Base-by-base conservation (phyloP, 2,113 vertebrate species). In the Crotalus viridis region DNA sequence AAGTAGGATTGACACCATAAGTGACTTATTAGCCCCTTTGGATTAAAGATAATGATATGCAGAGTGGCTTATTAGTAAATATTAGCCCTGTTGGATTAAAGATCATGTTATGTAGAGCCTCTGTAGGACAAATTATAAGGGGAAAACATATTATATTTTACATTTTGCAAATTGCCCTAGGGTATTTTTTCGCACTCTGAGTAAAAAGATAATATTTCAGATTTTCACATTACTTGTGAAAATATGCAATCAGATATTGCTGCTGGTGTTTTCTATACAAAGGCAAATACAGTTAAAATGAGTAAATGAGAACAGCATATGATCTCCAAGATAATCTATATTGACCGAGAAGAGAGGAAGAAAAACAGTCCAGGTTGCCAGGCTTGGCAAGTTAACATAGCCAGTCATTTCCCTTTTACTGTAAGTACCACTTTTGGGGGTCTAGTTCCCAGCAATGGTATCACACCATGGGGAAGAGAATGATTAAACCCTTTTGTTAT, bases 401-500 rank as follows among this genome's bases (percentile, higher is more conserved):
- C 10, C 6, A 3, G 1, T 7, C 57, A 92, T 90, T 56, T 0
- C 17, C 69, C 69, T 0, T 2, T 86, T 95, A 57, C 61, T 87
- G 57, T 81, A 95, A 96, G 81, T 61, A 2, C 26, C 91, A 33
- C 48, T 56, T 90, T 85, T 88, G 43, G 91, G 17, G 46, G 2
- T 0, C 0, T 15, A 55, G 86, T 6, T 26, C 51, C 91, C 94
- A 93, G 89, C 95, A 96, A 93, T 94, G 2, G 89, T 87, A 89
- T 91, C 85, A n/a, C 0, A 69, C 6, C 33, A 24, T 1, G 8
- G 88, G 81, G 81, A 64, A 28, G 74, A 92, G 69, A 91, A 54
- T 59, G 88, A 94, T 95, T 93, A 90, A 95, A 93, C 96, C 57
- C 94, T 89, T 92, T 59, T 85, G 64, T 43, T 51, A 24, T 59